Evolutionary conservation across 2,113 vertebrate species (phyloP).

Genomic region (Tetrax tetrax): DNA sequence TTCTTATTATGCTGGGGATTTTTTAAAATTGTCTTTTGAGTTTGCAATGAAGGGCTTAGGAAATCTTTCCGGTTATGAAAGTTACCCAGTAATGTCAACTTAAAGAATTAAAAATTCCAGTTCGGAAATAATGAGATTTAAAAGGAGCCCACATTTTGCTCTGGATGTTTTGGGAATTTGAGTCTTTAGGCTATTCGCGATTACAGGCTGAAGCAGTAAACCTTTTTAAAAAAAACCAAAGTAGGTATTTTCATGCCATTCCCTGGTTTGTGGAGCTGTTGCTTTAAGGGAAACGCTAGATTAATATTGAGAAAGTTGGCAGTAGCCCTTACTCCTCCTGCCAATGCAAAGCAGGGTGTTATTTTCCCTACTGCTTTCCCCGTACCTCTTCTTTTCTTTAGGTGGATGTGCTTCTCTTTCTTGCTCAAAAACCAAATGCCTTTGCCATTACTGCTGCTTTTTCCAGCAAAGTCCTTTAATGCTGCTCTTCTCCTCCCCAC

Average conservation of each 20-base stretch:
- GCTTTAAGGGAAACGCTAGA: not conserved
- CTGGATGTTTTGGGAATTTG: not conserved
- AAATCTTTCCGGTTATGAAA: not conserved
- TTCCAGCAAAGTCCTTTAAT: not conserved
- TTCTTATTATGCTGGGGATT: not conserved
- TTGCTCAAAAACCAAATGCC: not conserved
- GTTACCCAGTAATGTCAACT: not conserved
- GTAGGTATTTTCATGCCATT: not conserved
- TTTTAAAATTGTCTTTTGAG: not conserved
- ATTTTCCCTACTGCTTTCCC: not conserved
- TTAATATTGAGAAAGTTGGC: conserved; percentile 1
- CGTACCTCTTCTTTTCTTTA: not conserved
- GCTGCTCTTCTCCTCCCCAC: not conserved
- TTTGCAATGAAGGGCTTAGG: not conserved
- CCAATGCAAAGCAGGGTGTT: conserved; percentile 14
- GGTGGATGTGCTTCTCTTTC: not conserved
- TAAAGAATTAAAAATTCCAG: not conserved
- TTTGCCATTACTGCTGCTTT: not conserved
- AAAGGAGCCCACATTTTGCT: not conserved
- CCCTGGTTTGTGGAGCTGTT: not conserved
- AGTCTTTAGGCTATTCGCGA: not conserved
- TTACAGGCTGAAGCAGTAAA: conserved; percentile 1
- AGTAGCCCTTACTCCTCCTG: conserved; percentile 17
- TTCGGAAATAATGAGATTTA: conserved; percentile 14
- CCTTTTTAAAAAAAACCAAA: not conserved